phyloP scores from a whole-genome alignment of 37 sponge, comb jelly and placozoan species.

The Chondrilla cf. caribensis region DNA sequence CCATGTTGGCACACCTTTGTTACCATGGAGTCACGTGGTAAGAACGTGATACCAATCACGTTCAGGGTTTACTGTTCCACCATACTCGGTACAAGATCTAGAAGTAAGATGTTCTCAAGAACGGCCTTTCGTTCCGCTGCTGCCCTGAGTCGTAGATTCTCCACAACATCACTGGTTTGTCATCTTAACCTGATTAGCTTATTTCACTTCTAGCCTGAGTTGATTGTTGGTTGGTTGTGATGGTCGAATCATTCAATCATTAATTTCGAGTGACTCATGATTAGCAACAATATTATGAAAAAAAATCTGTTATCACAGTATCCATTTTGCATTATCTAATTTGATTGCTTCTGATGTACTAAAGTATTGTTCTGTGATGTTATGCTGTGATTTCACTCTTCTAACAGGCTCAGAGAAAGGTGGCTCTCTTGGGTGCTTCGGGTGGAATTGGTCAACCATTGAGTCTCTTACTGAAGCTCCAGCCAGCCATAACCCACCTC shows the following conservation, averaged over 20 bases:
- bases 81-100: not conserved
- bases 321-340: too few relatives aligned
- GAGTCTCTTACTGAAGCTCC: conserved; percentile 91
- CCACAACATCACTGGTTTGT: not conserved
- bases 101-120: not conserved
- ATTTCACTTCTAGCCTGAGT: too few relatives aligned
- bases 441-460: conserved; percentile 99
- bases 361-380: too few relatives aligned
- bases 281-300: too few relatives aligned
- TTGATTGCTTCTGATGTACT: too few relatives aligned
- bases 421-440: conserved; percentile 94
- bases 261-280: too few relatives aligned
- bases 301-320: too few relatives aligned
- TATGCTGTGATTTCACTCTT: too few relatives aligned
- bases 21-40: conserved; percentile 34
- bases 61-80: too few relatives aligned
- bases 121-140: not conserved
- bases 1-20: conserved; percentile 20
- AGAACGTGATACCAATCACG: not conserved
- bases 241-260: too few relatives aligned
- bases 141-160: not conserved
- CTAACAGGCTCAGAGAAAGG: conserved; percentile 33
- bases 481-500: conserved; percentile 73
- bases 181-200: too few relatives aligned
- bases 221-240: too few relatives aligned